Percentiles rank a stretch among this genome's conserved stretches.
phyloP scores from a whole-genome alignment of 2,797 vertebrate genomes.

The Sebastes glaucus region DNA sequence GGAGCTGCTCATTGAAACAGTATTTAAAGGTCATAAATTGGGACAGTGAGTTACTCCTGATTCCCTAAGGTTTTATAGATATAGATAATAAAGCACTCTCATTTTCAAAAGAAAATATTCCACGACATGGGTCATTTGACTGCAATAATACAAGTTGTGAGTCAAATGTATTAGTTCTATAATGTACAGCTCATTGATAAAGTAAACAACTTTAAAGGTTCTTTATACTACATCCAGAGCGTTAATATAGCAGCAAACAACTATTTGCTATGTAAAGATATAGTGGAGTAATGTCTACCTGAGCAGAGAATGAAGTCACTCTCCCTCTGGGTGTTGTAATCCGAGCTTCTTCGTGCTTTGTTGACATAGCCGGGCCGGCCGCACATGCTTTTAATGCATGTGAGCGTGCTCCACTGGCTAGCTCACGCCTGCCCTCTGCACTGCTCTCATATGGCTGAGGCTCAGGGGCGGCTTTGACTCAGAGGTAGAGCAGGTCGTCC shows the following conservation, averaged over 20 bases:
- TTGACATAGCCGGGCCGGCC: fast-evolving
- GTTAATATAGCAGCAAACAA: too few species aligned
- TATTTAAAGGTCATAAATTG: neutral
- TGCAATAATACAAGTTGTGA: neutral
- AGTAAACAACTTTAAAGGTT: neutral
- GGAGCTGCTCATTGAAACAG: neutral
- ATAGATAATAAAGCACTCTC: neutral
- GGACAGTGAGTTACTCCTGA: neutral
- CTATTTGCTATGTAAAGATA: too few species aligned
- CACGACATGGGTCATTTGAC: neutral
- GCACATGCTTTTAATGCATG: too few species aligned
- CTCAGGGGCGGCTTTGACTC: neutral
- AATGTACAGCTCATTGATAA: neutral
- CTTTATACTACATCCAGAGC: too few species aligned
- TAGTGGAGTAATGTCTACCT: too few species aligned
- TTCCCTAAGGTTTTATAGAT: neutral
- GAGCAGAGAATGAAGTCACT: too few species aligned
- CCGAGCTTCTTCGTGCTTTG: too few species aligned
- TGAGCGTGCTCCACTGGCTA: too few species aligned
- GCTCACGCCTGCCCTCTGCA: too few species aligned
- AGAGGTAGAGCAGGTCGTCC: too few species aligned
- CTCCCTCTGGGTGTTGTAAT: too few species aligned
- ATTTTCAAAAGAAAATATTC: neutral
- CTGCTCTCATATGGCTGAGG: too few species aligned
- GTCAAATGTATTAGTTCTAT: neutral